Evolutionary conservation across 2,113 vertebrate species (phyloP), one percentile per base, ranked within the genome.

Genomic region (Saguinus midas): DNA sequence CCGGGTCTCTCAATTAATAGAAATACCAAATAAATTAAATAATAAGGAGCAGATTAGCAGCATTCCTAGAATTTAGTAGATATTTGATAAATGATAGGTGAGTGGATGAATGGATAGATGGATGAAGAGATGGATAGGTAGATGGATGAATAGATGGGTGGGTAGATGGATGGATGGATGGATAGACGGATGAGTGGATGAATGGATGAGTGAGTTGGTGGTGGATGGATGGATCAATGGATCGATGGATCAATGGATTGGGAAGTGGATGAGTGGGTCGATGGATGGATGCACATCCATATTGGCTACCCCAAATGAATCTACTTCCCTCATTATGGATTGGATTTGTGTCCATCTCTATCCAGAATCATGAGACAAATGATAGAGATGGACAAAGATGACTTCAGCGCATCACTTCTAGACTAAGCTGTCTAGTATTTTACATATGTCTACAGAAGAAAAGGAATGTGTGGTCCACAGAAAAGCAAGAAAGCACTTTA

Each of bases 11-110:
- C 85, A 73, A 29, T 72, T 12, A 94, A 90, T 17, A 92, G 25
- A 97, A 96, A 73, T 70, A 84, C 23, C 8, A 40, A 92, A 11
- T 18, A 90, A 94, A 92, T 52, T 57, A 61, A 90, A 32, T 78
- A 58, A 68, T 80, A 68, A 21, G 5, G 10, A 91, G 32, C 1
- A 94, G 3, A 78, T 52, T 52, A 86, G 27, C 35, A 37, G 10
- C 21, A 21, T 35, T 52, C 40, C 66, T 80, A 90, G 48, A 95
- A 80, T 45, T 80, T 55, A 66, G n/a, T 21, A 73, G 12, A 48
- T n/a, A 78, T 61, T 66, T 96, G 57, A 72, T 64, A 52, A 95
- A 86, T 68, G 27, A 43, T 23, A 5, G 29, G 13, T 81, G 45
- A 55, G 75, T 45, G 66, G 48, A 76, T 1, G 16, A 25, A 64